Conservation (phyloP, 1,140 invertebrate species). For the Battus philenor region DNA sequence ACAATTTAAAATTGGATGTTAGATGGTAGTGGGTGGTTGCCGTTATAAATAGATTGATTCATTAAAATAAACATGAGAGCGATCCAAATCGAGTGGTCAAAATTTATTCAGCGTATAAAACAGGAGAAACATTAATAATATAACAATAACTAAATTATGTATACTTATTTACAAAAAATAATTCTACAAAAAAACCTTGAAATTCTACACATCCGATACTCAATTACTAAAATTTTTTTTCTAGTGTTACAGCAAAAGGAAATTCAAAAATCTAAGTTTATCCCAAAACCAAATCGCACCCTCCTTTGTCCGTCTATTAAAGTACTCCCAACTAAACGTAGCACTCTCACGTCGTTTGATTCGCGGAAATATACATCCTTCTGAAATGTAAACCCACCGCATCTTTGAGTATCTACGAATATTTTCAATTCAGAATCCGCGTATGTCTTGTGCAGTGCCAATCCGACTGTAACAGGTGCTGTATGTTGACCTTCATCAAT, state of each 20-base stretch:
- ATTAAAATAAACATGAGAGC: no score
- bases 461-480: constrained; percentile 34
- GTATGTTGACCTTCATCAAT: constrained; percentile 37
- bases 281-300: constrained; percentile 56
- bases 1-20: no score
- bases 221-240: constrained; percentile 24
- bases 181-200: constrained; percentile 54
- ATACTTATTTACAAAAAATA: constrained; percentile 73
- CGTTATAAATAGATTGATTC: no score
- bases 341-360: constrained; percentile 38
- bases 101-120: constrained; percentile 53
- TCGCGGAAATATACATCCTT: constrained; percentile 52
- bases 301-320: constrained; percentile 52
- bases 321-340: constrained; percentile 47
- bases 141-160: constrained; percentile 70
- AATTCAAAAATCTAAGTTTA: constrained; percentile 58
- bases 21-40: no score
- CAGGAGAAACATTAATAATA: constrained; percentile 29
- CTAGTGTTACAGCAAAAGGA: background rate
- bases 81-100: constrained; percentile 16
- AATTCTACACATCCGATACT: background rate
- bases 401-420: constrained; percentile 56
- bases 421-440: constrained; percentile 54
- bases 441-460: constrained; percentile 54
- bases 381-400: constrained; percentile 56